Conservation (phyloP, 2,888 invertebrate genomes). For the Drosophila borborema region DNA sequence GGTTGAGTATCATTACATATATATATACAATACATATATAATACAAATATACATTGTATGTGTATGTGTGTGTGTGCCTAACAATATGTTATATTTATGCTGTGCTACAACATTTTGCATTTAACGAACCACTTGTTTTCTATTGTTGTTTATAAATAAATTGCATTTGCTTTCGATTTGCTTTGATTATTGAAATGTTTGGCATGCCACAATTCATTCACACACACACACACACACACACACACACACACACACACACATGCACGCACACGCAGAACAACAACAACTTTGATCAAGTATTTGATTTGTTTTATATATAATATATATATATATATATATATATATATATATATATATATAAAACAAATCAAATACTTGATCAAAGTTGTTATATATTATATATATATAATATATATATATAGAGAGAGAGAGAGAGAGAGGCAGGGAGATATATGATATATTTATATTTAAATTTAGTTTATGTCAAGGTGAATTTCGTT, state of each 20-base stretch:
- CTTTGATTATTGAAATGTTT: constrained; percentile 57
- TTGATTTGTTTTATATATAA: not conserved
- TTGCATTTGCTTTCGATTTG: constrained; percentile 28
- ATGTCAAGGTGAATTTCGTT: constrained; percentile 27
- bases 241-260: constrained; percentile 13
- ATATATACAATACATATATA: not conserved
- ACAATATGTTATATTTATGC: constrained; percentile 49
- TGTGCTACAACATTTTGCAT: constrained; percentile 14
- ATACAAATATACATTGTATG: constrained; percentile 2
- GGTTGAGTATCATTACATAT: constrained; percentile 17
- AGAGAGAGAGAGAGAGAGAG: not conserved
- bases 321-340: not conserved
- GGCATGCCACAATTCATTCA: constrained; percentile 56
- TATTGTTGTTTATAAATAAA: constrained; percentile 42
- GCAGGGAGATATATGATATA: not conserved
- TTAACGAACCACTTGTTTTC: constrained; percentile 39
- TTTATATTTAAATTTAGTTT: constrained; percentile 20
- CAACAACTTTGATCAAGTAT: constrained; percentile 11
- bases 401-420: not conserved
- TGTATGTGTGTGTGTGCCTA: constrained; percentile 28
- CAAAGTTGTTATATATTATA: no score
- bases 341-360: no score
- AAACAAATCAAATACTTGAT: no score
- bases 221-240: constrained; percentile 5
- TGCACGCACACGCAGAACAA: not conserved